Base-by-base conservation (phyloP, 1,140 invertebrate genomes). In the Tetranychus urticae region DNA sequence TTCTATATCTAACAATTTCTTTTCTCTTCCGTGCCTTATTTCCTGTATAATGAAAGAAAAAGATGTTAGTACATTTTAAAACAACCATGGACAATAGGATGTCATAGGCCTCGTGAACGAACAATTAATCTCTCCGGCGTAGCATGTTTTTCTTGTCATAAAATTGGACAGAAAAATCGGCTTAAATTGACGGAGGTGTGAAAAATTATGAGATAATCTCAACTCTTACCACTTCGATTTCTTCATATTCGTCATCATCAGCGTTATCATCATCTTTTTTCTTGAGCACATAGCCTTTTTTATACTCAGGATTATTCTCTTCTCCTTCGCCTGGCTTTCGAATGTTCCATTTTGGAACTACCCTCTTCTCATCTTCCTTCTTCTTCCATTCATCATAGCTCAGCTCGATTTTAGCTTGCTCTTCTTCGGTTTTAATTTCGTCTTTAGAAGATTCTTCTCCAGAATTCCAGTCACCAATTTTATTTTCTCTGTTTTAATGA, bases 301-400 rank as follows among this genome's bases (percentile, higher is more conserved):
- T 90, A 87, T 87, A 91, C 71, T 88, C 85, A 55, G 82, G 23
- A 58, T 60, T 80, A 52, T 82, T 77, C 71, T 90, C 86, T 70
- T 91, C 87, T 46, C 88, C 88, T 76, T 93, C 88, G 50, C 87
- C 87, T 60, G 88, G 85, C 73, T 90, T 89, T 62, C 88, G 80
- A 65, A 90, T 73, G 72, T 93, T 92, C 69, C 84, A 92, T 65
- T 82, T 81, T 36, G 88, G 87, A 68, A 64, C 58, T 55, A 58
- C 47, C 45, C 67, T 64, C 6, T 68, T 64, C 84, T 85, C 50
- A 78, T 69, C 78, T 65, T 81, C 80, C 67, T 85, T 73, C 61
- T 85, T 84, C 72, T 88, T 88, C 80, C 84, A 91, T 77, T 90
- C 87, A 69, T 90, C 86, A 56, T 89, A 74, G 50, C 86, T 91